Percentiles rank a stretch among this genome's conserved stretches.
Evolutionary conservation across 2,888 invertebrate species (phyloP).

Genomic region (Caenorhabditis doughertyi): DNA sequence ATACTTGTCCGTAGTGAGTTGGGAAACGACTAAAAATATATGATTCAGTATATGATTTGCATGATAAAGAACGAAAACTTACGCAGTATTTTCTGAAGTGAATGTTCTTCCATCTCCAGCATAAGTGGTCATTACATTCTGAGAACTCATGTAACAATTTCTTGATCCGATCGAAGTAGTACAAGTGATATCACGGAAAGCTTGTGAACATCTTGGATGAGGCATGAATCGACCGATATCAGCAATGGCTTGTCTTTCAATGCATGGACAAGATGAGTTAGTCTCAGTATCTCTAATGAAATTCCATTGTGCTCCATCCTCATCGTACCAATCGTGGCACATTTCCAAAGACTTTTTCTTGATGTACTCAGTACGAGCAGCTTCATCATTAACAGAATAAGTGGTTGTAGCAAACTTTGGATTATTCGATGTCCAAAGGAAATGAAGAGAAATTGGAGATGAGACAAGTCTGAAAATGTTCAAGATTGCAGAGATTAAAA

Average conservation of each 20-base stretch:
- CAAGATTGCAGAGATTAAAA: background rate
- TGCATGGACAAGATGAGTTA: constrained; percentile 88
- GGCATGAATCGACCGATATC: constrained; percentile 96
- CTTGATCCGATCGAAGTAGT: constrained; percentile 92
- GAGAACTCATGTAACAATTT: constrained; percentile 87
- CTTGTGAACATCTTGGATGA: constrained; percentile 81
- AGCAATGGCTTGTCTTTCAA: constrained; percentile 91
- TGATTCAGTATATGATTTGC: too few species aligned
- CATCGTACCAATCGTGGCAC: constrained; percentile 82
- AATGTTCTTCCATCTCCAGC: constrained; percentile 73
- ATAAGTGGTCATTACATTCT: constrained; percentile 80
- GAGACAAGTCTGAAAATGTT: constrained; percentile 76
- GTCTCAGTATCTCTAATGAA: constrained; percentile 82
- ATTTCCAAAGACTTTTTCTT: constrained; percentile 77
- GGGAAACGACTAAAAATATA: constrained; percentile 75
- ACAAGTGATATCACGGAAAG: constrained; percentile 85
- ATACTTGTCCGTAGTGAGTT: constrained; percentile 90
- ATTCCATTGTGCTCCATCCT: constrained; percentile 81
- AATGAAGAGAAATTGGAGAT: constrained; percentile 81
- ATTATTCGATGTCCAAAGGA: constrained; percentile 80
- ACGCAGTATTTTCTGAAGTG: constrained; percentile 69
- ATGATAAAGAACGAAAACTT: constrained; percentile 20
- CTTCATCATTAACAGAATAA: constrained; percentile 72
- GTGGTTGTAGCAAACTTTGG: constrained; percentile 74
- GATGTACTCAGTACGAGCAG: constrained; percentile 71